Evolutionary conservation across 2,888 invertebrate species (phyloP), one percentile per base, ranked within the genome.

Genomic region (Acutogordius australiensis): DNA sequence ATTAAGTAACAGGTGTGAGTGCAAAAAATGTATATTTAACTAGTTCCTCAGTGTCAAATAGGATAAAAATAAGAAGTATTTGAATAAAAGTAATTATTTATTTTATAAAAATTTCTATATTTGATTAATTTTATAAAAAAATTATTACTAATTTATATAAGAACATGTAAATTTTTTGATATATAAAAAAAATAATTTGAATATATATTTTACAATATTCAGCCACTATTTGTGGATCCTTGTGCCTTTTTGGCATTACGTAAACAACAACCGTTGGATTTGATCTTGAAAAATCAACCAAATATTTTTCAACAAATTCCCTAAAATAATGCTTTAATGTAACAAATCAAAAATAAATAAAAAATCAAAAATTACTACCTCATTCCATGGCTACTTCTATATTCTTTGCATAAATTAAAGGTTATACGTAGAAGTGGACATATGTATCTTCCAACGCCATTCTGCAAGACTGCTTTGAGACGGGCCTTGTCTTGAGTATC

Each of bases 181-280:
- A n/a, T n/a, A n/a, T n/a, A n/a, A n/a, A n/a, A n/a, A n/a, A n/a
- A n/a, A n/a, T n/a, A n/a, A n/a, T n/a, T n/a, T n/a, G n/a, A n/a
- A n/a, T 26, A 45, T 45, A 51, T 4, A 51, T 21, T 82, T 79
- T 77, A 88, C 88, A 77, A 73, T 86, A 94, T 74, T 91, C 90
- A 2, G 81, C 87, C 28, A 79, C 77, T 8, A 90, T 74, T 1
- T 80, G 77, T 0, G 94, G 82, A 0, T 77, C 71, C 59, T 82
- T 75, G 68, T 90, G 86, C 63, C 91, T 76, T 63, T 88, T 77
- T 0, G 94, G 91, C 71, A 91, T 87, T 1, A 90, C 73, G 68
- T 97, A 97, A 0, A 91, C 81, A 2, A 85, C 91, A 56, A 84
- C 76, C 2, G 84, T 81, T 0, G 91, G 88, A 70, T 91, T 82